Percentiles rank a stretch among this genome's conserved stretches.
Conservation (phyloP, 2,797 vertebrate genomes). For the Typhlichthys subterraneus region DNA sequence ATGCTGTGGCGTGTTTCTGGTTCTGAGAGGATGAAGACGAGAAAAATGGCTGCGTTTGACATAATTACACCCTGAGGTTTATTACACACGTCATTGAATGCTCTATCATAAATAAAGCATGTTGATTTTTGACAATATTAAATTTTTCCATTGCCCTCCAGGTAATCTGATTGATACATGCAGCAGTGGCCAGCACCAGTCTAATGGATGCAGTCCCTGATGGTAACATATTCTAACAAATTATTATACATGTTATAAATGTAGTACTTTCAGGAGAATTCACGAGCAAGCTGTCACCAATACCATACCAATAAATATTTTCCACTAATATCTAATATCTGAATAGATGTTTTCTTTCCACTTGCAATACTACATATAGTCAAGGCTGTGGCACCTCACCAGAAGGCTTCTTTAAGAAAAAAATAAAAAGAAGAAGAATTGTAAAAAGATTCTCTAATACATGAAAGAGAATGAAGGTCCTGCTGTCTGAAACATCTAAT, state of each 20-base stretch:
- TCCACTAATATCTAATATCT: no score
- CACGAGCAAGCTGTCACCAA: no score
- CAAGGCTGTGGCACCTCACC: no score
- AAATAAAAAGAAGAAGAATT: no score
- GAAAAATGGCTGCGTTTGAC: constrained; percentile 46
- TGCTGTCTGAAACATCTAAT: no score
- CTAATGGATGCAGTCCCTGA: constrained; percentile 15
- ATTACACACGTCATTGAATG: constrained; percentile 58
- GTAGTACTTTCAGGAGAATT: no score
- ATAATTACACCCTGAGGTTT: constrained; percentile 51
- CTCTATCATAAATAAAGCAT: constrained; percentile 64
- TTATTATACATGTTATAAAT: constrained; percentile 26
- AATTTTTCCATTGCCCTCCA: constrained; percentile 43
- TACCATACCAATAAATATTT: no score
- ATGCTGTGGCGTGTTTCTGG: constrained; percentile 19
- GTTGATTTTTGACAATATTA: constrained; percentile 57
- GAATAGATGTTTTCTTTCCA: no score
- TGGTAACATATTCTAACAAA: constrained; percentile 29
- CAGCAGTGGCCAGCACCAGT: constrained; percentile 26
- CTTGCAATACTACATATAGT: no score
- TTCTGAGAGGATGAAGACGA: constrained; percentile 1
- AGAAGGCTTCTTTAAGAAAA: no score
- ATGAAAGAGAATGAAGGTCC: no score
- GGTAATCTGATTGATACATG: constrained; percentile 54
- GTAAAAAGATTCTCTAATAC: no score